A percentile compares a stretch with the other conserved stretches of the same genome.
These are phyloP conservation scores for Heliopora coerulea DNA, from an alignment of 92 coral and sea anemone genomes.

Conservation along the genomic window DNA sequence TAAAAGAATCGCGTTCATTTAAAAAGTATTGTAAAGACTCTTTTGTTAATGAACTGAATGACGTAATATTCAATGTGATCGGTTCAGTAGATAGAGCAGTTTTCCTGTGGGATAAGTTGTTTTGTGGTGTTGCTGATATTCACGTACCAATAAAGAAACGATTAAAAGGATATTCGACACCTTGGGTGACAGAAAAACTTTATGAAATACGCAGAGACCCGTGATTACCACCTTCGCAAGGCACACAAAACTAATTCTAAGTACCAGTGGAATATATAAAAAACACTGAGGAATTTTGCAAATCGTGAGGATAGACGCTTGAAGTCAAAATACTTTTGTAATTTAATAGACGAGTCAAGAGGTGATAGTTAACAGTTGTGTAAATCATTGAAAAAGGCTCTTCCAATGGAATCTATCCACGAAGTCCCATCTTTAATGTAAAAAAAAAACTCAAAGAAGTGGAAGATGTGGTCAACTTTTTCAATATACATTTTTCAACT, in stretches of 20 bases:
- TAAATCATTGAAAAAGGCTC: conserved; percentile 41
- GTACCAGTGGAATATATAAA: conserved; percentile 46
- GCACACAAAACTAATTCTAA: conserved; percentile 10
- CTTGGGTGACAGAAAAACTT: conserved; percentile 51
- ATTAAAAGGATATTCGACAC: conserved; percentile 26
- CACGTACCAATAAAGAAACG: conserved; percentile 49
- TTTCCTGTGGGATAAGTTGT: conserved; percentile 36
- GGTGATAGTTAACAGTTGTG: conserved; percentile 44
- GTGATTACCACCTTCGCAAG: conserved; percentile 31
- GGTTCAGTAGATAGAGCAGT: conserved; percentile 39
- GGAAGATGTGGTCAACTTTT: not conserved
- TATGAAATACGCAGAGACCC: conserved; percentile 40
- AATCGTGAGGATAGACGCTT: conserved; percentile 31
- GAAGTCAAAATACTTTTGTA: conserved; percentile 51
- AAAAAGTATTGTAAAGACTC: conserved; percentile 34
- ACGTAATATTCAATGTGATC: conserved; percentile 39
- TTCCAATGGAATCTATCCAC: conserved; percentile 20
- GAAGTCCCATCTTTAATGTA: not conserved
- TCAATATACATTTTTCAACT: conserved; percentile 17
- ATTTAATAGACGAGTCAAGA: conserved; percentile 44
- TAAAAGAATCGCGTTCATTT: conserved; percentile 29
- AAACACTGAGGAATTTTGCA: conserved; percentile 34
- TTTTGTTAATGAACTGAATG: conserved; percentile 36
- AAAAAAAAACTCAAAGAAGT: not conserved
- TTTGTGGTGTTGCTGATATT: conserved; percentile 37